Percentiles rank a stretch among this genome's conserved stretches.
phyloP scores from a whole-genome alignment of 1,140 invertebrate species.

The Saccostrea echinata region DNA sequence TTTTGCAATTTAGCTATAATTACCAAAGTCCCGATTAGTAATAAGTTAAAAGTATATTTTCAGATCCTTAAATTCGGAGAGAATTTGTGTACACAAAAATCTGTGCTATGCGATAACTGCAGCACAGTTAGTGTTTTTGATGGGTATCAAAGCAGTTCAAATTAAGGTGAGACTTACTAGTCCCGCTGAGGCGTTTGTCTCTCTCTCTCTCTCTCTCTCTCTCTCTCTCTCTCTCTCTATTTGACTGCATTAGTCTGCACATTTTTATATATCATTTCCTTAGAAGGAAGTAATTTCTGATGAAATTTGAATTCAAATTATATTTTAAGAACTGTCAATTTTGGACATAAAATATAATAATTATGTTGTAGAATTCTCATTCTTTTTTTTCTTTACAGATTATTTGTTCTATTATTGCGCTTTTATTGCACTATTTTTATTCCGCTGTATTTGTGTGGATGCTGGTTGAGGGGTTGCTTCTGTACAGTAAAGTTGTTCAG shows the following conservation, averaged over 20 bases:
- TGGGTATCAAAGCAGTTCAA: conserved; percentile 66
- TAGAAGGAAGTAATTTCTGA: no score
- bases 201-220: no score
- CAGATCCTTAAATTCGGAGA: conserved; percentile 69
- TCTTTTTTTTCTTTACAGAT: conserved; percentile 60
- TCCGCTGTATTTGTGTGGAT: conserved; percentile 72
- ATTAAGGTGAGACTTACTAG: conserved; percentile 57
- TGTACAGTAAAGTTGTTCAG: conserved; percentile 71
- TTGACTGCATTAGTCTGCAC: no score
- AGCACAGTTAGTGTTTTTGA: conserved; percentile 69
- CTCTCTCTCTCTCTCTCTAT: not conserved
- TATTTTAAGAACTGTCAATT: no score
- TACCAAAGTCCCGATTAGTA: not conserved
- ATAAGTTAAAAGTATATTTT: conserved; percentile 11
- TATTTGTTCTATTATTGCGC: conserved; percentile 67
- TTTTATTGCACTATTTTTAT: conserved; percentile 72
- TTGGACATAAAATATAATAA: no score
- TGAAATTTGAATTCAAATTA: no score
- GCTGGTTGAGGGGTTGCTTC: conserved; percentile 73
- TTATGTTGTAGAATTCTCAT: no score
- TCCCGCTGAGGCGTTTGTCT: no score
- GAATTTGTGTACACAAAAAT: conserved; percentile 72
- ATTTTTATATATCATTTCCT: no score
- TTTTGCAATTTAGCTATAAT: not conserved
- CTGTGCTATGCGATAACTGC: conserved; percentile 69